Conservation (phyloP, 1,140 invertebrate species). For the Bombus terrestris region DNA sequence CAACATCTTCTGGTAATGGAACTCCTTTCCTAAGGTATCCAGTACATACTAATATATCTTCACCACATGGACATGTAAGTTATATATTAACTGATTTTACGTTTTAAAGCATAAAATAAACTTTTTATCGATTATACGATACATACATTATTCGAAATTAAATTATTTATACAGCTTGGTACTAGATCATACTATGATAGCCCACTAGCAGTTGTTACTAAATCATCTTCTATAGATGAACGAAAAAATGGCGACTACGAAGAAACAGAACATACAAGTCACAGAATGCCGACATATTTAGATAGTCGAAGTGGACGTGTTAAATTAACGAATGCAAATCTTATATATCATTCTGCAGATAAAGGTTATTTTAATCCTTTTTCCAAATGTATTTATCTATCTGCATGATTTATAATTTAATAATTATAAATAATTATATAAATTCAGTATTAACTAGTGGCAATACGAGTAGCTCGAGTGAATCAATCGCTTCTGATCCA, state of each 20-base stretch:
- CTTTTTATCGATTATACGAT: background rate
- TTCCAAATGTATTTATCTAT: background rate
- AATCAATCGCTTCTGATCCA: constrained; percentile 86
- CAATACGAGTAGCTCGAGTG: constrained; percentile 89
- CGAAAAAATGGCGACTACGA: constrained; percentile 77
- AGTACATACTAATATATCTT: constrained; percentile 69
- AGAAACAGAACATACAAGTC: constrained; percentile 71
- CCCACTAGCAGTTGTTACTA: constrained; percentile 75
- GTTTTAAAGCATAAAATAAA: background rate
- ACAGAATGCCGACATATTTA: constrained; percentile 71
- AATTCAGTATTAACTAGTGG: constrained; percentile 72
- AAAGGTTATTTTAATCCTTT: constrained; percentile 66
- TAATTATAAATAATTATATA: constrained; percentile 1
- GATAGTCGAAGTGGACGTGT: constrained; percentile 69
- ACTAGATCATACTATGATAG: constrained; percentile 83
- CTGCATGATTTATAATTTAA: background rate
- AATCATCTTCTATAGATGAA: constrained; percentile 69
- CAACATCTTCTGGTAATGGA: constrained; percentile 74
- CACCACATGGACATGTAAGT: constrained; percentile 71
- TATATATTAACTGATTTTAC: background rate
- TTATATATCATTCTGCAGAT: constrained; percentile 78
- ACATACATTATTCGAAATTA: constrained; percentile 1
- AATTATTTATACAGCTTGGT: constrained; percentile 76
- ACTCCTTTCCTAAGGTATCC: constrained; percentile 71
- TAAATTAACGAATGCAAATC: constrained; percentile 75